Base-by-base conservation (phyloP, 2,797 vertebrate genomes). In the Hephaestus fuliginosus region DNA sequence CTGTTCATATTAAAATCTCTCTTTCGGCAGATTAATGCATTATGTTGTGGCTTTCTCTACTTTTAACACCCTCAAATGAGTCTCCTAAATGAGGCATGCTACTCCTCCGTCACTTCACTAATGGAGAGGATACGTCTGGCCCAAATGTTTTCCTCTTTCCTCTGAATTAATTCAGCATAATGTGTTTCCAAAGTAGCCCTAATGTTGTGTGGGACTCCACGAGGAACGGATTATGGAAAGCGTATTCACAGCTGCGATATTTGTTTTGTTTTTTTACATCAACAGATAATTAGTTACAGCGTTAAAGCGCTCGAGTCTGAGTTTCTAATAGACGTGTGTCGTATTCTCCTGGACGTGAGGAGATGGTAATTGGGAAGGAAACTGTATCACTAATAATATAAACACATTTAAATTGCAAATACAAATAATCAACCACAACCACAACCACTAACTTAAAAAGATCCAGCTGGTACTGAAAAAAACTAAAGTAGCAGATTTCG, bases 11-110 rank as follows among this genome's bases (percentile, higher is more conserved):
- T 52, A 52, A 10, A 49, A 7, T 9, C 13, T 41, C 3, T 4
- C 53, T 67, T 63, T 63, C 39, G 39, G 15, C 60, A 64, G 30
- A 67, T 56, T 36, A 20, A 70, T 17, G 33, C 7, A 6, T 65
- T 13, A 18, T 10, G n/a, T 44, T 77, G 57, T 58, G 49, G 66
- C 28, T 74, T 72, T 62, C 4, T 18, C 28, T 15, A 44, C 44
- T 49, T 68, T 57, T 46, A 22, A 39, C 13, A 66, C 8, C 36
- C 56, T 74, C 18, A 44, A 81, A 55, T 51, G 30, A 79, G 22
- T 28, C 53, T 66, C 17, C 70, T 66, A 68, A 88, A 82, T 76
- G 86, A 86, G 60, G 73, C 76, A 4, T 74, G 52, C 55, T 44
- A 13, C 55, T 41, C 62, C 73, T 78, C 85, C 82, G 48, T 76